Evolutionary conservation across 2,113 vertebrate species (phyloP), one percentile per base, ranked within the genome.

Genomic region (Labeo catla): DNA sequence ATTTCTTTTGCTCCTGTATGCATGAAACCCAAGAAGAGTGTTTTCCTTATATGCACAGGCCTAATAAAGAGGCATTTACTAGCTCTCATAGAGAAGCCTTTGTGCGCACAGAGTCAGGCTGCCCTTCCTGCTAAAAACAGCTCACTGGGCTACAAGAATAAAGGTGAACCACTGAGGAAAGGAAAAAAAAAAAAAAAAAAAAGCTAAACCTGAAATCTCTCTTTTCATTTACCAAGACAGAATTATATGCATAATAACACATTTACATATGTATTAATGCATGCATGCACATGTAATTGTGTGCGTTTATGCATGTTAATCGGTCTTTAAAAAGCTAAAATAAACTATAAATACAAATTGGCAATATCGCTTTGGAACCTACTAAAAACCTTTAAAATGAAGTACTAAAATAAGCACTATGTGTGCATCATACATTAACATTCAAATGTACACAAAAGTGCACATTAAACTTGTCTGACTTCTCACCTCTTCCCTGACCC

Each of bases 1-100:
- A 92, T 89, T 91, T 95, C 86, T 86, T 92, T n/a, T 83, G 90
- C 87, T 95, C 95, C 95, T 96, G 81, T 54, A 83, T 77, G 84
- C 88, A 91, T 61, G 74, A 93, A 91, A 93, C 87, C 82, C 54
- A 89, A 92, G 90, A 34, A 90, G 81, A 89, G 73, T 52, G 16
- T 76, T 85, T 76, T 84, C 77, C 43, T 68, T 36, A 59, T 50
- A 15, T 5, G 74, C 65, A 76, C 81, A 23, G 50, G 76, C 43
- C 78, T 70, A 77, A 81, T 91, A 92, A 86, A 89, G 91, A 16
- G 77, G 87, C 91, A 90, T 93, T 92, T 85, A 92, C 87, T 88
- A 72, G 76, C 83, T 70, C 49, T 39, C 74, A 87, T 83, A 93
- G 86, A 92, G 91, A 89, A 76, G 84, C 86, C 91, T 92, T 93